phyloP scores from a whole-genome alignment of 2,797 vertebrate species.

The Bucorvus abyssinicus region DNA sequence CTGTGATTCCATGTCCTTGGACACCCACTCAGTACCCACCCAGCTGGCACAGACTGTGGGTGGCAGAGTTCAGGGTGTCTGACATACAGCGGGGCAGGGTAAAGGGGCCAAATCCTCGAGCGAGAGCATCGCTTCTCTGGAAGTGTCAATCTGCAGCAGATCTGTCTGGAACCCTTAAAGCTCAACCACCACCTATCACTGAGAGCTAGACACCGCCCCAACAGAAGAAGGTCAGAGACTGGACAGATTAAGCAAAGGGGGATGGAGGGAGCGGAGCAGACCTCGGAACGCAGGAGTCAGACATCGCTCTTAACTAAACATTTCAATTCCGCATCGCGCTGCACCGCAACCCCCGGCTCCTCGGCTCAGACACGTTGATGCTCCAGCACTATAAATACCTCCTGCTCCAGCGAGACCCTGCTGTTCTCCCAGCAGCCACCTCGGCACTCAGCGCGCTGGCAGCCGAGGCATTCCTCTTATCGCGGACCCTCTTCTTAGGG shows the following conservation, averaged over 20 bases:
- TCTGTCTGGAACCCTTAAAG: background rate
- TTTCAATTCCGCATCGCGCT: background rate
- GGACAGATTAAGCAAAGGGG: no score
- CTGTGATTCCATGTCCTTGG: accelerated
- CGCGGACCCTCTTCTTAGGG: background rate
- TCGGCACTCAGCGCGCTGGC: background rate
- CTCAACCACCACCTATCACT: background rate
- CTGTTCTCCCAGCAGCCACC: background rate
- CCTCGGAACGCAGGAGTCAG: background rate
- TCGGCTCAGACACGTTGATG: background rate
- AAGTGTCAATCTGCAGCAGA: background rate
- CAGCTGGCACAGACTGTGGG: background rate
- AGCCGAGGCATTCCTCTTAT: slow-evolving; percentile 2
- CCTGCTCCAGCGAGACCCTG: background rate
- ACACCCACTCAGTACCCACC: background rate
- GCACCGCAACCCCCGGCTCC: background rate
- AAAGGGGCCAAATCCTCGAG: background rate
- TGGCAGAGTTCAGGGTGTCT: accelerated
- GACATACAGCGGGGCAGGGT: accelerated
- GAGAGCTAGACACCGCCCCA: background rate
- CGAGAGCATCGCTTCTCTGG: background rate
- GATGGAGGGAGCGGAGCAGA: accelerated
- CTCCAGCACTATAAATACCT: slow-evolving; percentile 5
- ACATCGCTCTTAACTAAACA: background rate
- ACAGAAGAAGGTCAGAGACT: background rate